Conservation (phyloP, 2,888 invertebrate genomes). For the Chrysolina americana region DNA sequence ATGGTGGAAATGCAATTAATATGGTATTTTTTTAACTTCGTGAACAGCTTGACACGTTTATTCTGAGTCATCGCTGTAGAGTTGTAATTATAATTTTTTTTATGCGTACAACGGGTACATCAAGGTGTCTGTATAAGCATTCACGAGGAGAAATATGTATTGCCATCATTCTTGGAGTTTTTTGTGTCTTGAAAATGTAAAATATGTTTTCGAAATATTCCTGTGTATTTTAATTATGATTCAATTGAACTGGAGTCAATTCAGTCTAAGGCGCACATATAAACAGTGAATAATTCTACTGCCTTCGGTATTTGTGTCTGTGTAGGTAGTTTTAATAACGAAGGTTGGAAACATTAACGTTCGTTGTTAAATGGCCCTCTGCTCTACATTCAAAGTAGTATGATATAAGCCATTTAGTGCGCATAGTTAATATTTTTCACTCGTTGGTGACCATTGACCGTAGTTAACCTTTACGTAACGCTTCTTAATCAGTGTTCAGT, state of each 20-base stretch:
- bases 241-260: not conserved
- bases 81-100: no score
- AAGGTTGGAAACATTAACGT: conserved; percentile 7
- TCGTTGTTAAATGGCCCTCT: conserved; percentile 24
- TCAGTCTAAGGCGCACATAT: not conserved
- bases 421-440: conserved; percentile 51
- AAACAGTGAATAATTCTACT: not conserved
- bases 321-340: conserved; percentile 10
- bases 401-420: conserved; percentile 45
- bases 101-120: no score
- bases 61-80: no score
- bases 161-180: no score
- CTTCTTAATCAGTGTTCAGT: conserved; percentile 53
- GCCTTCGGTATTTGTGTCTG: not conserved
- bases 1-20: no score
- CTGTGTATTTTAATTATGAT: not conserved
- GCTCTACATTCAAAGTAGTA: conserved; percentile 37
- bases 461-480: conserved; percentile 57
- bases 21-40: no score
- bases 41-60: no score
- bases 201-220: no score
- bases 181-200: no score
- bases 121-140: no score
- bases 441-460: conserved; percentile 57
- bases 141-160: no score